phyloP scores from a whole-genome alignment of 2,888 invertebrate genomes.

The Argyra leucocephala region DNA sequence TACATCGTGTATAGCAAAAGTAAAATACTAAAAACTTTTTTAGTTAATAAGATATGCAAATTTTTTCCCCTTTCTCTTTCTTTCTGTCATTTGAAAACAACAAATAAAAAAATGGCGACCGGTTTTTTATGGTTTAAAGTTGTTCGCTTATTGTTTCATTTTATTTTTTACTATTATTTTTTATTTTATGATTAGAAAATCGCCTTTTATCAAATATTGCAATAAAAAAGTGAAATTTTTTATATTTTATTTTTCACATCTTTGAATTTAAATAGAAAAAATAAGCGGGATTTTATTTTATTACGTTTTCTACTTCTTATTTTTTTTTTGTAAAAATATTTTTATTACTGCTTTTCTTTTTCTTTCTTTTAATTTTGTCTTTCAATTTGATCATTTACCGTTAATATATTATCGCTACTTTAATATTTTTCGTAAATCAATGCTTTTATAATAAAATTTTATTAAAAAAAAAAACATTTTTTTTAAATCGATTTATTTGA shows the following conservation, averaged over 20 bases:
- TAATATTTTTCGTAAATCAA: no score
- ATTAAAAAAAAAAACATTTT: no score
- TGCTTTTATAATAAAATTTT: no score
- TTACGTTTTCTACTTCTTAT: background rate
- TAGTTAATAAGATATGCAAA: constrained; percentile 2
- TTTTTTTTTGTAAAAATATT: background rate
- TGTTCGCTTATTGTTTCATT: background rate
- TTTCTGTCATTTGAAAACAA: background rate
- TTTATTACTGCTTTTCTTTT: background rate
- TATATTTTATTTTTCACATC: background rate
- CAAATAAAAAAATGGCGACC: constrained; percentile 6
- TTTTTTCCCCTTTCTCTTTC: background rate
- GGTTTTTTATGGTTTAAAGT: background rate
- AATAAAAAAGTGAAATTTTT: constrained; percentile 6
- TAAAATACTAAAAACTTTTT: background rate
- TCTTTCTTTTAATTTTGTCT: no score
- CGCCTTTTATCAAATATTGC: background rate
- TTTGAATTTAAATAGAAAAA: background rate
- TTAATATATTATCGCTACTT: no score
- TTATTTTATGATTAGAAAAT: background rate
- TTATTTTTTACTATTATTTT: background rate
- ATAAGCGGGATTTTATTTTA: background rate
- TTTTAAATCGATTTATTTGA: no score
- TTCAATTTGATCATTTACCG: no score
- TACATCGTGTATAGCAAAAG: background rate